A percentile compares a stretch with the other conserved stretches of the same genome.
Evolutionary conservation across 2,797 vertebrate species (phyloP).

Genomic region (Pogoniulus pusillus): DNA sequence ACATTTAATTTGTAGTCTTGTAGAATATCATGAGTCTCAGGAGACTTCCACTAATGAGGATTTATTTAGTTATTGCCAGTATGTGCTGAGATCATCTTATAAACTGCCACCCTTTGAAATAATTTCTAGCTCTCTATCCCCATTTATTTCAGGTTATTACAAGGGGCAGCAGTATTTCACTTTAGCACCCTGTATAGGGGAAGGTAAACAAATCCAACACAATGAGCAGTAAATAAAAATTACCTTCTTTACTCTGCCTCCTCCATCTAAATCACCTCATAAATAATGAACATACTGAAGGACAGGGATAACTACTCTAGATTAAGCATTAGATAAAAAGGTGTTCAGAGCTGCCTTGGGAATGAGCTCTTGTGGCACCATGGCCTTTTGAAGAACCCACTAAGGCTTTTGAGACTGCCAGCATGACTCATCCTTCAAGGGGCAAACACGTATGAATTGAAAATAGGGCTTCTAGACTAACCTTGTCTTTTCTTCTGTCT

Average conservation of each 20-base stretch:
- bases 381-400: not conserved
- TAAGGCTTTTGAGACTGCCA: not conserved
- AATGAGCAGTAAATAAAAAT: not conserved
- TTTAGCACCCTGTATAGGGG: not conserved
- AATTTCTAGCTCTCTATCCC: not conserved
- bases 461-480: not conserved
- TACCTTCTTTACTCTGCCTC: not conserved
- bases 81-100: slow-evolving; percentile 25
- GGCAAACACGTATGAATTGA: not conserved
- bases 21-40: not conserved
- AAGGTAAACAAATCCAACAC: not conserved
- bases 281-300: not conserved
- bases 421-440: not conserved
- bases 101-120: slow-evolving; percentile 14
- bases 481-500: not conserved
- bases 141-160: not conserved
- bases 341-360: not conserved
- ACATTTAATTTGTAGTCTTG: not conserved
- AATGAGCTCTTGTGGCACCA: not conserved
- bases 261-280: not conserved
- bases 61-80: slow-evolving; percentile 26
- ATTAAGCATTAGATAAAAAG: not conserved
- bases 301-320: not conserved
- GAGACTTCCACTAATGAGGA: not conserved
- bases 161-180: not conserved